Evolutionary conservation across 1,140 invertebrate genomes (phyloP).

Genomic region (Oscheius sp.): DNA sequence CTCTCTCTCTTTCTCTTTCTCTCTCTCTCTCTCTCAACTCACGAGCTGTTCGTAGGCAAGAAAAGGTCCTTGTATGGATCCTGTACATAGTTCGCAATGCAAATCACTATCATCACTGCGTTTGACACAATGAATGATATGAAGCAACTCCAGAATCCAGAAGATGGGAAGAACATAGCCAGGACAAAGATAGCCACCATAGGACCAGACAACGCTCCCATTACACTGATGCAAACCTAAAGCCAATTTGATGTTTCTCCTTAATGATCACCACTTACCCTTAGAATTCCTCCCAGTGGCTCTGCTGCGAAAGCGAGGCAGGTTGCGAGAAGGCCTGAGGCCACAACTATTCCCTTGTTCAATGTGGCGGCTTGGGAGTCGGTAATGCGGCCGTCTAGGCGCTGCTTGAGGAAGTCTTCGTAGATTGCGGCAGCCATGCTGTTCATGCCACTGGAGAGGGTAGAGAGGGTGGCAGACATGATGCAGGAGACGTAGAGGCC

Average conservation of each 20-base stretch:
- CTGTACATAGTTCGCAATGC: conserved; percentile 36
- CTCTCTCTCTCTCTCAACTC: conserved; percentile 1
- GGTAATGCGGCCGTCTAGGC: conserved; percentile 23
- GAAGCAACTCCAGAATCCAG: conserved; percentile 30
- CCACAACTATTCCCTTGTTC: conserved; percentile 35
- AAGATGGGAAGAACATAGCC: conserved; percentile 36
- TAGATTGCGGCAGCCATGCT: conserved; percentile 42
- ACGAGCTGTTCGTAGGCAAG: conserved; percentile 40
- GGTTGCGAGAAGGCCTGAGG: conserved; percentile 29
- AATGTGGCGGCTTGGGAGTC: conserved; percentile 33
- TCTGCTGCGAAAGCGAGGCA: conserved; percentile 40
- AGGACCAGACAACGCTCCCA: conserved; percentile 41
- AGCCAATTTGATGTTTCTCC: background rate
- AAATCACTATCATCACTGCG: conserved; percentile 33
- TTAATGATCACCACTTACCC: background rate
- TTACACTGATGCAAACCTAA: conserved; percentile 37
- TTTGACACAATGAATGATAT: conserved; percentile 41
- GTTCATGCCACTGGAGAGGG: conserved; percentile 43
- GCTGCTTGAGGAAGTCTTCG: conserved; percentile 42
- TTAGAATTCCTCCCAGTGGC: conserved; percentile 42
- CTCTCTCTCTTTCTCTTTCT: background rate
- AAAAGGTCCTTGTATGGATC: conserved; percentile 39
- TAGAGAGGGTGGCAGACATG: conserved; percentile 39
- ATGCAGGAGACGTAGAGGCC: conserved; percentile 41
- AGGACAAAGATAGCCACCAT: conserved; percentile 40